These are phyloP conservation scores for Melanotaenia pygmaea DNA, from an alignment of 2,797 vertebrate genomes.

Conservation along the genomic window DNA sequence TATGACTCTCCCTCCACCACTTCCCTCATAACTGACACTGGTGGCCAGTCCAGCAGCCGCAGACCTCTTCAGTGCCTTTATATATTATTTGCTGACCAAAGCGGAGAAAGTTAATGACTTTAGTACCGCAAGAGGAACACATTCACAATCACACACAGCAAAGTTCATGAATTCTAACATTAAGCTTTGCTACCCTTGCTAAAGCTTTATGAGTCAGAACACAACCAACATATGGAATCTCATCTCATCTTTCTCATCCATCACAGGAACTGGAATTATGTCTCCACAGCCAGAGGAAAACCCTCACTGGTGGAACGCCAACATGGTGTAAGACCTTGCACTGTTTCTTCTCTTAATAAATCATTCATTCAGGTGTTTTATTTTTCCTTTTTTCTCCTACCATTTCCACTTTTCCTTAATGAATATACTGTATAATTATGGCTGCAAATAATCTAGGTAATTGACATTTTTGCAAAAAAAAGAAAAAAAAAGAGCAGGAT, in stretches of 20 bases:
- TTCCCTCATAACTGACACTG: conserved; percentile 25
- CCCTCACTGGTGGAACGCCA: conserved; percentile 98
- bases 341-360: neutral
- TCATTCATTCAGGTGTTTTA: neutral
- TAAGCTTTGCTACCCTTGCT: neutral
- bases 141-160: conserved; percentile 74
- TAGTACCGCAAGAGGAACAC: conserved; percentile 86
- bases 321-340: conserved; percentile 91
- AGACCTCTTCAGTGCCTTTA: conserved; percentile 72
- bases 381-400: neutral
- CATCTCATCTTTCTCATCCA: neutral
- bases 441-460: neutral
- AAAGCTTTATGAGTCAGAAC: conserved; percentile 2
- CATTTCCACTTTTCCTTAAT: neutral
- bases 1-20: conserved; percentile 21
- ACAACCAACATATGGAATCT: conserved; percentile 1
- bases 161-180: conserved; percentile 1
- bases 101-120: conserved; percentile 85
- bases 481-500: no score
- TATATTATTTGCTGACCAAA: conserved; percentile 87
- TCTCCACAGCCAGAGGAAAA: conserved; percentile 96
- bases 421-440: neutral
- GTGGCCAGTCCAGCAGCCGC: conserved; percentile 37
- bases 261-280: conserved; percentile 91
- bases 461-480: neutral